A percentile compares a stretch with the other conserved stretches of the same genome.
phyloP scores from a whole-genome alignment of 2,113 vertebrate genomes.

The Cyprinus carpio region DNA sequence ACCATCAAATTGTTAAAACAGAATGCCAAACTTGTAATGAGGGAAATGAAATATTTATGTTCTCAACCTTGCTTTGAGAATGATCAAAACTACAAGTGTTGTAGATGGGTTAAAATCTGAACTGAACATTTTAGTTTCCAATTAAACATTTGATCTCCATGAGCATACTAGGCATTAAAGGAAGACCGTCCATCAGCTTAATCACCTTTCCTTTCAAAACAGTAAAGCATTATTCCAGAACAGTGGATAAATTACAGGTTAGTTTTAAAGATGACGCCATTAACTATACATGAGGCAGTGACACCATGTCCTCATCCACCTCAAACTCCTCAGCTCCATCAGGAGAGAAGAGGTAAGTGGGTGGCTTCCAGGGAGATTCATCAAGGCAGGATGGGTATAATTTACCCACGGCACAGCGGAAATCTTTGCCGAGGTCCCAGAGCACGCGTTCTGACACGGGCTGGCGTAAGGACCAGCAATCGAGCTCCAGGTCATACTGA shows the following conservation, averaged over 20 bases:
- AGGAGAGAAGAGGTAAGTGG: slow-evolving; percentile 91
- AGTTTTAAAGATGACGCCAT: neutral
- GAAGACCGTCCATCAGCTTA: neutral
- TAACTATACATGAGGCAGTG: slow-evolving; percentile 86
- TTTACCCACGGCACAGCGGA: slow-evolving; percentile 94
- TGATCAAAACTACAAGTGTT: neutral
- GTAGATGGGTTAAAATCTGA: neutral
- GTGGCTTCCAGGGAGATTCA: slow-evolving; percentile 97
- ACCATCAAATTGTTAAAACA: slow-evolving; percentile 78
- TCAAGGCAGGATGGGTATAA: slow-evolving; percentile 97
- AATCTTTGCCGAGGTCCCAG: slow-evolving; percentile 94
- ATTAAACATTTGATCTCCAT: slow-evolving; percentile 7
- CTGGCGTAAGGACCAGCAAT: slow-evolving; percentile 92
- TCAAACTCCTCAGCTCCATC: slow-evolving; percentile 89
- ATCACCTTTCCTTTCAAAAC: neutral
- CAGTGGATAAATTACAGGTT: slow-evolving; percentile 32
- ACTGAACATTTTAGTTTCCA: neutral
- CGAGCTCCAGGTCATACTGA: slow-evolving; percentile 88
- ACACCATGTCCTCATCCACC: slow-evolving; percentile 89
- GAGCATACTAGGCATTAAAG: neutral
- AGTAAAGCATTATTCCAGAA: slow-evolving; percentile 2
- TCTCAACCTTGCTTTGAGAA: neutral
- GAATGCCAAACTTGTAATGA: slow-evolving; percentile 58
- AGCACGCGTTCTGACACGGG: slow-evolving; percentile 93
- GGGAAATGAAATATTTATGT: neutral